Evolutionary conservation across 1,140 invertebrate species (phyloP).

Genomic region (Ephestia elutella): DNA sequence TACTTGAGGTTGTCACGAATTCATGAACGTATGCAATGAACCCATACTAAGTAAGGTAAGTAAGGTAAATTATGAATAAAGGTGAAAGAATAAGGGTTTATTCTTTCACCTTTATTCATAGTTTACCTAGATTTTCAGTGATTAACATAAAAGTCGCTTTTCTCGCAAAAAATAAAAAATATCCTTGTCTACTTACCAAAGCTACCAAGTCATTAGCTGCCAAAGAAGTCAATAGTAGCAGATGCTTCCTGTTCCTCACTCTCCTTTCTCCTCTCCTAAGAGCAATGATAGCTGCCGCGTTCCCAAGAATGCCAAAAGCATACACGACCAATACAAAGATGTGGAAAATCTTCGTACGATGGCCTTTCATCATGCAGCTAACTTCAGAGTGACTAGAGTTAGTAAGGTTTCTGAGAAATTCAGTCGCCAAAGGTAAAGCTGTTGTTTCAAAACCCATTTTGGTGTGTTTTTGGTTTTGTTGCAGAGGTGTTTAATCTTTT

Average conservation of each 20-base stretch:
- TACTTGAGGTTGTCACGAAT: no score
- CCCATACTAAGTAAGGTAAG: no score
- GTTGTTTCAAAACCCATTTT: background rate
- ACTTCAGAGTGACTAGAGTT: background rate
- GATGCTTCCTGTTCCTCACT: slow-evolving; percentile 84
- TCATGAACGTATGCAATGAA: no score
- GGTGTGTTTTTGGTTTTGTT: background rate
- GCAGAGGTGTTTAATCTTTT: background rate
- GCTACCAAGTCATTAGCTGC: slow-evolving; percentile 87
- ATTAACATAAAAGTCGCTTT: no score
- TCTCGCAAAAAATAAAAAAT: no score
- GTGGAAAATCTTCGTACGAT: slow-evolving; percentile 3
- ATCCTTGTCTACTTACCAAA: slow-evolving; percentile 76
- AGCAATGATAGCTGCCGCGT: slow-evolving; percentile 56
- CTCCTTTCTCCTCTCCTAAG: slow-evolving; percentile 71
- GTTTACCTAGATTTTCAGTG: no score
- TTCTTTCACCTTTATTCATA: no score
- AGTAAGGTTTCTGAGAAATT: background rate
- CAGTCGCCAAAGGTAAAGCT: background rate
- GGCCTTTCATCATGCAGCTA: background rate
- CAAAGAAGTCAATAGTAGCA: slow-evolving; percentile 84
- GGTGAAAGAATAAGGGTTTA: no score
- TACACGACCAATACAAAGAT: slow-evolving; percentile 53
- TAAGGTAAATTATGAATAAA: no score
- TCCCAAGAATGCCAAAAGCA: slow-evolving; percentile 60